Conservation (phyloP, 2,888 invertebrate genomes). For the Oscheius sp. region DNA sequence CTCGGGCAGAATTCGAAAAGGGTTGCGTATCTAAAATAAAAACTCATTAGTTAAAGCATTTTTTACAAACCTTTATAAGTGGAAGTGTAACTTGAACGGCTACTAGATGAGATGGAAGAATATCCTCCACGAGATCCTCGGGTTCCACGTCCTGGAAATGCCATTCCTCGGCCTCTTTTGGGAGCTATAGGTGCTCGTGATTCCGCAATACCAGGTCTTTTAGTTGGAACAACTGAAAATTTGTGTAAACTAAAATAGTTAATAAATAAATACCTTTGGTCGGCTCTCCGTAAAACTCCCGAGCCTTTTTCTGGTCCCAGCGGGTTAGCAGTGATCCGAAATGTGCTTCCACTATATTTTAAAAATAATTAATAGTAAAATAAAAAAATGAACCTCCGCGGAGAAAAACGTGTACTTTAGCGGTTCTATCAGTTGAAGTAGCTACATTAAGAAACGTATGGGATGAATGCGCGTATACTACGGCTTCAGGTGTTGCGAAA, state of each 20-base stretch:
- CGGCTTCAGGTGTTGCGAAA: constrained; percentile 51
- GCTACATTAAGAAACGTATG: constrained; percentile 40
- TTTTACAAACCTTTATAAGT: background rate
- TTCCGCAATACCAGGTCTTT: constrained; percentile 7
- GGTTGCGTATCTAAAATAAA: background rate
- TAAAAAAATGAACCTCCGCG: constrained; percentile 44
- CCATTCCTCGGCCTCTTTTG: background rate
- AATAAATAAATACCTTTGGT: background rate
- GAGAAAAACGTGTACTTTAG: constrained; percentile 49
- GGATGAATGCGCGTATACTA: constrained; percentile 47
- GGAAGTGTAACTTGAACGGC: background rate
- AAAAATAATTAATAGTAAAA: background rate
- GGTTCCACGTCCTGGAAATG: background rate
- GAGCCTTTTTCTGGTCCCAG: constrained; percentile 41
- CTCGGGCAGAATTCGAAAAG: background rate
- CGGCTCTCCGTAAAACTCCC: constrained; percentile 32
- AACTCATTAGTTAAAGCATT: background rate
- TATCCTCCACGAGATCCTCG: constrained; percentile 9
- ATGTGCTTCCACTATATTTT: constrained; percentile 50
- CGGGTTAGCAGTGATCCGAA: constrained; percentile 48
- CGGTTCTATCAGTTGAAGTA: constrained; percentile 23
- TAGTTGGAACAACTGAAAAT: background rate
- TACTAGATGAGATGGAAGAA: background rate
- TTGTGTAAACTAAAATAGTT: background rate
- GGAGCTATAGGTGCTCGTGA: background rate